phyloP scores from a whole-genome alignment of 2,797 vertebrate species.

The Sparidentex hasta region DNA sequence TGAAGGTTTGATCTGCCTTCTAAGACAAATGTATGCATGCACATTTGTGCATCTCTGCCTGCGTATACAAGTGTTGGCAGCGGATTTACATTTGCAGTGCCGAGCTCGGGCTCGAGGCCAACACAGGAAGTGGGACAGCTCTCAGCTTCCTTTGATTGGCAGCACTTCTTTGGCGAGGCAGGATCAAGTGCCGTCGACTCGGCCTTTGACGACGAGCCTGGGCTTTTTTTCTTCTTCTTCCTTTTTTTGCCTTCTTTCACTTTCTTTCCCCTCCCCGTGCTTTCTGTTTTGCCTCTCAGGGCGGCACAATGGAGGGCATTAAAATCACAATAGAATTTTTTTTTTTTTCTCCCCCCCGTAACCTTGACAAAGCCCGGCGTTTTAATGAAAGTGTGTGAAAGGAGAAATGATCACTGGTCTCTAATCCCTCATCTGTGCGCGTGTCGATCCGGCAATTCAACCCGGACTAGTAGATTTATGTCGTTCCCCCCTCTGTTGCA shows the following conservation, averaged over 20 bases:
- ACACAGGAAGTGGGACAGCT: constrained; percentile 61
- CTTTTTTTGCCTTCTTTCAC: constrained; percentile 26
- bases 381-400: constrained; percentile 54
- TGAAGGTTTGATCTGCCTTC: not conserved
- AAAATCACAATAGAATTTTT: constrained; percentile 58
- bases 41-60: constrained; percentile 7
- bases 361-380: constrained; percentile 60
- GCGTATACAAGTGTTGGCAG: constrained; percentile 26
- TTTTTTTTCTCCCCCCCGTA: constrained; percentile 2
- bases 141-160: constrained; percentile 72
- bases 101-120: constrained; percentile 56
- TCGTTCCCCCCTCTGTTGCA: not conserved
- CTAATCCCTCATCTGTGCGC: constrained; percentile 53
- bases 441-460: constrained; percentile 32
- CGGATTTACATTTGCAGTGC: constrained; percentile 25
- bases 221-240: constrained; percentile 28
- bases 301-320: constrained; percentile 61
- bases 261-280: constrained; percentile 20
- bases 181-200: constrained; percentile 64
- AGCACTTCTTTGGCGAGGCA: constrained; percentile 49
- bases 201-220: constrained; percentile 41
- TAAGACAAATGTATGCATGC: constrained; percentile 1
- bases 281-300: constrained; percentile 50
- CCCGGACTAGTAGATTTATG: constrained; percentile 23
- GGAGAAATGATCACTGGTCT: constrained; percentile 44